These are phyloP conservation scores for Drosophila nigrodunni DNA, from an alignment of 1,140 invertebrate species.

Conservation along the genomic window DNA sequence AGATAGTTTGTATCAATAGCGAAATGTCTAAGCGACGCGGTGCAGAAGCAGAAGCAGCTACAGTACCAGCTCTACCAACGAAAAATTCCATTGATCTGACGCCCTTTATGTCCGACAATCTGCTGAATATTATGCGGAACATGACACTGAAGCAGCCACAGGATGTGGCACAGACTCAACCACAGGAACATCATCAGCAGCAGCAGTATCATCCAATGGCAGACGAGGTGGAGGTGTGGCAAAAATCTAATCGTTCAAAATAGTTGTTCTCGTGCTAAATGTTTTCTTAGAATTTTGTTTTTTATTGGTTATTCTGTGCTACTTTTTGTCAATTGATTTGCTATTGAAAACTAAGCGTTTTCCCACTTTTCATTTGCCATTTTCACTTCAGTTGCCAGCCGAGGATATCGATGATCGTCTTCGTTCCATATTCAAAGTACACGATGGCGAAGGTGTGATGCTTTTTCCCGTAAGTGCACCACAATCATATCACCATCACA, in stretches of 20 bases:
- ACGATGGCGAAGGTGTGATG: slow-evolving; percentile 54
- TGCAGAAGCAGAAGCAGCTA: slow-evolving; percentile 41
- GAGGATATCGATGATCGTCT: slow-evolving; percentile 49
- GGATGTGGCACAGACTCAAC: slow-evolving; percentile 9
- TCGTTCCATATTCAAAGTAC: slow-evolving; percentile 54
- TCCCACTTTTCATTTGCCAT: slow-evolving; percentile 46
- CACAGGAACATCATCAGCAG: neutral
- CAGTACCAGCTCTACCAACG: slow-evolving; percentile 8
- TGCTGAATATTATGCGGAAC: slow-evolving; percentile 43
- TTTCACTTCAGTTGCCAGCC: slow-evolving; percentile 57
- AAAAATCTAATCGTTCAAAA: neutral
- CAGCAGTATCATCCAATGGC: slow-evolving; percentile 6
- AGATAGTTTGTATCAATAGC: slow-evolving; percentile 81
- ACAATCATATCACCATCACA: slow-evolving; percentile 21
- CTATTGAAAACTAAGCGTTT: slow-evolving; percentile 59
- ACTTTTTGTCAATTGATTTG: neutral
- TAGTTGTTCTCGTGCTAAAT: slow-evolving; percentile 5
- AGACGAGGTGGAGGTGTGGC: slow-evolving; percentile 57
- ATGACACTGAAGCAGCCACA: slow-evolving; percentile 30
- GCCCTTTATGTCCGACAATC: slow-evolving; percentile 52
- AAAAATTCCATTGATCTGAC: slow-evolving; percentile 26
- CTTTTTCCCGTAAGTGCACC: slow-evolving; percentile 73
- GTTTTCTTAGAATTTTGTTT: slow-evolving; percentile 30
- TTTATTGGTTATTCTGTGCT: slow-evolving; percentile 17
- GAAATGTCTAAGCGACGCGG: slow-evolving; percentile 66